Evolutionary conservation across 64 coral and sea anemone species (phyloP), one percentile per base, ranked within the genome.

Genomic region (Pachyseris speciosa): DNA sequence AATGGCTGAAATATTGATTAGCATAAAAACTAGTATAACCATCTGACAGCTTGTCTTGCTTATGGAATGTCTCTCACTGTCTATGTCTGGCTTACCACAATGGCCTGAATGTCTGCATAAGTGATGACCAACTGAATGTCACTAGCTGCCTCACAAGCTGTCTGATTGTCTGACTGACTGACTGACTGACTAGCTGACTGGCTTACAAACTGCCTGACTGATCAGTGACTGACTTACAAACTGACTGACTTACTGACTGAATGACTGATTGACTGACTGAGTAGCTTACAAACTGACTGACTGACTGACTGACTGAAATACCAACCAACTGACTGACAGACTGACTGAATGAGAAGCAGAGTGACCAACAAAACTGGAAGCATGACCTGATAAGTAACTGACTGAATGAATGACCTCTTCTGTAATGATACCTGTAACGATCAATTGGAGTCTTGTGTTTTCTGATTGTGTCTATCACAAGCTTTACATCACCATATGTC

Each of bases 361-460:
- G n/a, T n/a, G n/a, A n/a, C n/a, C n/a, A n/a, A n/a, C n/a, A n/a
- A n/a, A n/a, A n/a, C n/a, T n/a, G n/a, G n/a, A n/a, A n/a, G n/a
- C n/a, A n/a, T n/a, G n/a, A n/a, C n/a, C n/a, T n/a, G n/a, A n/a
- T n/a, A n/a, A n/a, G n/a, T n/a, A n/a, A n/a, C n/a, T n/a, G n/a
- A n/a, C n/a, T n/a, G 20, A 53, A 53, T 53, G 16, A 53, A 17
- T 53, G 9, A 53, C 12, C 50, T 53, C 16, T 53, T 53, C 50
- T 53, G 20, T 2, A 53, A 28, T 8, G 32, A 37, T 85, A 96
- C 95, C 95, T 93, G 61, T 96, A 96, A 48, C 89, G 90, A 49
- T 96, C 86, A 72, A 96, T 85, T 37, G 60, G 4, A 7, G 55
- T 61, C 63, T 96, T 93, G 38, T 96, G 86, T 8, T 76, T 96